These are phyloP conservation scores for Drosophila kanapiae DNA, from an alignment of 1,140 invertebrate genomes.

Conservation along the genomic window DNA sequence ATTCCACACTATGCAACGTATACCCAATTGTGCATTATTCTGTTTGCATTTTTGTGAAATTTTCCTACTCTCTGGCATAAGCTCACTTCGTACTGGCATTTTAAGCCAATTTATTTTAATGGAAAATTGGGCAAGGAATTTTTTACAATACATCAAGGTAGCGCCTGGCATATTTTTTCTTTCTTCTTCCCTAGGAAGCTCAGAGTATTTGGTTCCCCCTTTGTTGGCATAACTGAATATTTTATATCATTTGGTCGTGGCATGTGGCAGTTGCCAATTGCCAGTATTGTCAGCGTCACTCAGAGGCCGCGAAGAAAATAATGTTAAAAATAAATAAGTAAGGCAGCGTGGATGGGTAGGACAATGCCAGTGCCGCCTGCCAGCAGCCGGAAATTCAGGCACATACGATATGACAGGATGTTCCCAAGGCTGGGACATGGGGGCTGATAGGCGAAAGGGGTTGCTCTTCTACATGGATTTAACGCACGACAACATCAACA, in stretches of 20 bases:
- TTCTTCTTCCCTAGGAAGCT: slow-evolving; percentile 4
- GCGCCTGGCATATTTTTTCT: background rate
- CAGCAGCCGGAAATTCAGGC: slow-evolving; percentile 13
- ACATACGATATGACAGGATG: slow-evolving; percentile 32
- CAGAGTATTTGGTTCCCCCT: slow-evolving; percentile 29
- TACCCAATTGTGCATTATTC: background rate
- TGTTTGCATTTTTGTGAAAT: background rate
- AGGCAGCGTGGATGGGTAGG: slow-evolving; percentile 9
- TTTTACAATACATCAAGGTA: background rate
- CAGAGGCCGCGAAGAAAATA: slow-evolving; percentile 50
- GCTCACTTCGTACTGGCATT: slow-evolving; percentile 9
- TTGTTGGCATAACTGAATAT: slow-evolving; percentile 68
- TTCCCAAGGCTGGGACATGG: background rate
- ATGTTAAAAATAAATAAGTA: slow-evolving; percentile 38
- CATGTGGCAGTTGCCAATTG: slow-evolving; percentile 69
- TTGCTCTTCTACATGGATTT: slow-evolving; percentile 28
- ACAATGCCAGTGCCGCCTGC: slow-evolving; percentile 29
- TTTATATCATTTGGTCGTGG: slow-evolving; percentile 61
- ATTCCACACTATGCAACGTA: background rate
- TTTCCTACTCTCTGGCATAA: background rate
- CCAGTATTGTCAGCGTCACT: slow-evolving; percentile 73
- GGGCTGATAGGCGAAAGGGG: background rate
- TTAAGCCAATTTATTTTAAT: slow-evolving; percentile 34
- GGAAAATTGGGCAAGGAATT: slow-evolving; percentile 9
- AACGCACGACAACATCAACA: slow-evolving; percentile 68